Conservation (phyloP, 1,140 invertebrate genomes). For the Drosophila nasuta region DNA sequence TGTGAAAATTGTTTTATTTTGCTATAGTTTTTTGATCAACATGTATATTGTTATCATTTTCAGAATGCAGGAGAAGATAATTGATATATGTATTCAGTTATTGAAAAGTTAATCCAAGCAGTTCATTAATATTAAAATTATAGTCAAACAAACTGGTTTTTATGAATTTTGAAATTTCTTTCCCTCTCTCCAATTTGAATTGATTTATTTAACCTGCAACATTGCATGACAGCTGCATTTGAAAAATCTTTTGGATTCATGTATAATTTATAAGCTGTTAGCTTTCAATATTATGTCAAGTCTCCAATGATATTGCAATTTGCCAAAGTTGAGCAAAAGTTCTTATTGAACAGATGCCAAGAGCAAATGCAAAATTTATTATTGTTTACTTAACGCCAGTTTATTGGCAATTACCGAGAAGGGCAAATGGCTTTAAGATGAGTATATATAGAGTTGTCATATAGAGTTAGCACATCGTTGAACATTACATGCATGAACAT, state of each 20-base stretch:
- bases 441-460: not conserved
- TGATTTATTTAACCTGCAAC: no score
- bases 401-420: conserved; percentile 24
- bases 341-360: conserved; percentile 19
- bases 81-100: no score
- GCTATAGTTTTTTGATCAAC: no score
- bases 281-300: conserved; percentile 6
- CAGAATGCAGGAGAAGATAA: no score
- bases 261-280: conserved; percentile 5
- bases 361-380: conserved; percentile 1
- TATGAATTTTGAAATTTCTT: no score
- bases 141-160: no score
- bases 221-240: no score
- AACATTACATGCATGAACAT: not conserved
- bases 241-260: not conserved
- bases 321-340: conserved; percentile 15
- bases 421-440: conserved; percentile 10
- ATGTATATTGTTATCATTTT: no score
- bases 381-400: conserved; percentile 30
- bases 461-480: conserved; percentile 10
- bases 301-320: not conserved
- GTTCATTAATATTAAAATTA: no score
- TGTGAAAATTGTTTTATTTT: no score
- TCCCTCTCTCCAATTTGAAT: no score
- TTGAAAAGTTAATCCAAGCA: no score